Percentiles rank a stretch among this genome's conserved stretches.
These are phyloP conservation scores for Oreochromis spilurus DNA, from an alignment of 2,113 vertebrate species.

Conservation along the genomic window DNA sequence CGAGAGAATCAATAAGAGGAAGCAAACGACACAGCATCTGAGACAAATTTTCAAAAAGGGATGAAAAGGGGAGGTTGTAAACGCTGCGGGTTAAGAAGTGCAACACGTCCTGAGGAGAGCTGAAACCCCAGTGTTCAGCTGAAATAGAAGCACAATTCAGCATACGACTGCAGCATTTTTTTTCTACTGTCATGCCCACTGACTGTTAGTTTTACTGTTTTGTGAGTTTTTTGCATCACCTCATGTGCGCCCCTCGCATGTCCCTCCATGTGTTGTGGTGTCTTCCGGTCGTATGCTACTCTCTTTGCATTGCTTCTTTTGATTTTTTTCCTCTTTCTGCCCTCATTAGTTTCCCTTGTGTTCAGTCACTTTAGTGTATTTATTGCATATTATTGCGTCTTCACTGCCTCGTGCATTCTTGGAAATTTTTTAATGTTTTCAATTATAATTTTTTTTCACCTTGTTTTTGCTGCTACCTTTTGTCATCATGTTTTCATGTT, in stretches of 20 bases:
- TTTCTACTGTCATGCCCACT: not conserved
- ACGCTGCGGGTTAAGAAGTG: not conserved
- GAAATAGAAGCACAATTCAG: not conserved
- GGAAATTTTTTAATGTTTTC: not conserved
- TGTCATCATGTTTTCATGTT: not conserved
- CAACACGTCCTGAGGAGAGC: not conserved
- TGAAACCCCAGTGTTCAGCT: not conserved
- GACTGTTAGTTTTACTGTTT: not conserved
- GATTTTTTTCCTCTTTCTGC: not conserved
- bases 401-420: not conserved
- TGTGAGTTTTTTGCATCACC: not conserved
- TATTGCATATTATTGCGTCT: accelerated
- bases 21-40: not conserved
- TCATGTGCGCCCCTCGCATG: not conserved
- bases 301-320: not conserved
- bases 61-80: not conserved
- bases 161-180: not conserved
- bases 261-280: not conserved
- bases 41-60: not conserved
- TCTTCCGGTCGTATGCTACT: not conserved
- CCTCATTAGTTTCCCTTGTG: not conserved
- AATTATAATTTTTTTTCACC: not conserved
- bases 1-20: constrained; percentile 2
- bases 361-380: not conserved
- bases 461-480: not conserved